Percentiles rank a stretch among this genome's conserved stretches.
Evolutionary conservation across 1,140 invertebrate genomes (phyloP).

Genomic region (Diorhabda carinulata): DNA sequence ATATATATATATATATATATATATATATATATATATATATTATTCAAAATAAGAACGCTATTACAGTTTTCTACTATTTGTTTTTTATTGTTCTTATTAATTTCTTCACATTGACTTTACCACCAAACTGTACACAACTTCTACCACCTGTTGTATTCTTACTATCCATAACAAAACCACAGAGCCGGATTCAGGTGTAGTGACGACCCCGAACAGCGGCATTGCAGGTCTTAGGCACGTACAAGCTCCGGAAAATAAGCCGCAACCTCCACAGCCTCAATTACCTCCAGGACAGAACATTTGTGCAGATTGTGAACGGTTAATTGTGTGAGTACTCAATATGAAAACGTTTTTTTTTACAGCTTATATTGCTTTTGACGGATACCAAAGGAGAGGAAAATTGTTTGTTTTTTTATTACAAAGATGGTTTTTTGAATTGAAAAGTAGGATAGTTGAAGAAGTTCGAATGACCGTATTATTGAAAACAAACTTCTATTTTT

Average conservation of each 20-base stretch:
- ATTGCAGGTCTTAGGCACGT: conserved; percentile 61
- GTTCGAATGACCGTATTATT: too few species aligned
- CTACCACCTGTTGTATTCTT: neutral
- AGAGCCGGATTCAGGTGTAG: conserved; percentile 48
- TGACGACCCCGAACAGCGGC: conserved; percentile 44
- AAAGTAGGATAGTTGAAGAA: too few species aligned
- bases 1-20: too few species aligned
- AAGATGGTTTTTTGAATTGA: too few species aligned
- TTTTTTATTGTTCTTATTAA: too few species aligned
- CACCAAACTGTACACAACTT: conserved; percentile 8
- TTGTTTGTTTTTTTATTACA: neutral
- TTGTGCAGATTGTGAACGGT: conserved; percentile 87
- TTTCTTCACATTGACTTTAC: neutral
- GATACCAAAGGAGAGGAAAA: neutral
- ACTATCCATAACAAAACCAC: neutral
- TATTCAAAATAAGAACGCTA: too few species aligned
- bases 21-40: too few species aligned
- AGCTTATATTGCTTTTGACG: neutral
- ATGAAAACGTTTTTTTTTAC: neutral
- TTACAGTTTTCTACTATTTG: too few species aligned
- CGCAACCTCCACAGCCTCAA: conserved; percentile 56
- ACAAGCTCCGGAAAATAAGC: conserved; percentile 59
- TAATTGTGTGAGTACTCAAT: conserved; percentile 86
- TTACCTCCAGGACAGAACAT: conserved; percentile 83
- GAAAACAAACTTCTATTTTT: too few species aligned